Conservation (phyloP, 2,113 vertebrate species). For the Poeciliopsis turrubarensis region DNA sequence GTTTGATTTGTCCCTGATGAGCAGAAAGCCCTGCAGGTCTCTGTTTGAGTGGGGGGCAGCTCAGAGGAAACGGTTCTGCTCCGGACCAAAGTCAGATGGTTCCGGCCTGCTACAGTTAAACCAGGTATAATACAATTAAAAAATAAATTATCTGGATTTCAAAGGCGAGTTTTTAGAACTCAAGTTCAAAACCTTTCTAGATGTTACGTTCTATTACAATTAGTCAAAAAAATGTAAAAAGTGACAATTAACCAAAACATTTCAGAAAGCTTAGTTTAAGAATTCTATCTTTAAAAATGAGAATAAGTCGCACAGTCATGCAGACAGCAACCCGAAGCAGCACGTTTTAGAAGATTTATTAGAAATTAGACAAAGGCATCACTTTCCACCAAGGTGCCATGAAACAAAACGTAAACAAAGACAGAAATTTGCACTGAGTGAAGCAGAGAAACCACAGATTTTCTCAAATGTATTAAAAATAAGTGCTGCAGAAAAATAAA, state of each 20-base stretch:
- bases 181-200: neutral
- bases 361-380: neutral
- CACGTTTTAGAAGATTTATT: neutral
- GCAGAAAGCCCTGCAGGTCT: conserved; percentile 72
- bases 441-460: neutral
- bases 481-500: neutral
- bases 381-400: neutral
- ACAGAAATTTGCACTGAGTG: neutral
- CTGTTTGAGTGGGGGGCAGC: conserved; percentile 71
- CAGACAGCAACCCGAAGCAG: neutral
- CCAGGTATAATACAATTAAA: conserved; percentile 24
- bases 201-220: neutral
- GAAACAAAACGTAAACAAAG: neutral
- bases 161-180: neutral
- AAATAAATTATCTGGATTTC: neutral
- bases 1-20: conserved; percentile 68
- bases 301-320: no score
- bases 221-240: neutral
- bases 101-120: conserved; percentile 1
- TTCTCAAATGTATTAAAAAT: neutral
- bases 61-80: conserved; percentile 18
- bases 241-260: no score
- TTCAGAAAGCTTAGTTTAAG: no score
- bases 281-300: no score
- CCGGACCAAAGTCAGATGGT: neutral